These are phyloP conservation scores for Tenualosa ilisha DNA, from an alignment of 2,797 vertebrate genomes.

Conservation along the genomic window DNA sequence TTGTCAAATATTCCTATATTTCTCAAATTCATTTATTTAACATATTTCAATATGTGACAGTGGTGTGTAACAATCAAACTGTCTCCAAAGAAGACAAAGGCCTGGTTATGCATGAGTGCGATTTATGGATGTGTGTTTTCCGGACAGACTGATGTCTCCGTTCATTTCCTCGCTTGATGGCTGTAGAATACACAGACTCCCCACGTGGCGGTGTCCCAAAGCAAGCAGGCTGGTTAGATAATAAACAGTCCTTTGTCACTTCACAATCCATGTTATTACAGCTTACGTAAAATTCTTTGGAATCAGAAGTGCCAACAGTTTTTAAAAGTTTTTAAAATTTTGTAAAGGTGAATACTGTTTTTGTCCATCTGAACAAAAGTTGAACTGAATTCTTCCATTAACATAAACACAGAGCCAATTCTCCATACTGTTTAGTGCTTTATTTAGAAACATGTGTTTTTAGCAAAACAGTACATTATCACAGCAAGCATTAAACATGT, in stretches of 20 bases:
- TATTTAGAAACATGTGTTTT: neutral
- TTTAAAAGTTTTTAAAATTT: too few species aligned
- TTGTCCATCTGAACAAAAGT: too few species aligned
- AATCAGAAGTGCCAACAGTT: too few species aligned
- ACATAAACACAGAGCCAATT: neutral
- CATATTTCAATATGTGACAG: neutral
- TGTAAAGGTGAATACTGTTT: too few species aligned
- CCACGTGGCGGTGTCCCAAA: neutral
- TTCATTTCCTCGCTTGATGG: conserved; percentile 7
- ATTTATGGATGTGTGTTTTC: conserved; percentile 7
- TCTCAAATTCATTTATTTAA: neutral
- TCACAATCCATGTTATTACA: too few species aligned
- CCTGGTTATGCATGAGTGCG: neutral
- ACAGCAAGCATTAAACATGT: neutral
- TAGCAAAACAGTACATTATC: conserved; percentile 4
- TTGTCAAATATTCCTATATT: neutral
- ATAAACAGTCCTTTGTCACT: neutral
- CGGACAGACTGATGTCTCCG: neutral
- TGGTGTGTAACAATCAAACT: neutral
- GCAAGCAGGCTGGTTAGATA: neutral
- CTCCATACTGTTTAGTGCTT: neutral
- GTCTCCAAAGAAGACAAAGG: neutral
- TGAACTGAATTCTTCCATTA: too few species aligned
- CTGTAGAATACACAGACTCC: conserved; percentile 8
- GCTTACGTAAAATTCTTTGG: too few species aligned